These are phyloP conservation scores for Cardiocondyla obscurior DNA, from an alignment of 1,140 invertebrate genomes.

Conservation along the genomic window DNA sequence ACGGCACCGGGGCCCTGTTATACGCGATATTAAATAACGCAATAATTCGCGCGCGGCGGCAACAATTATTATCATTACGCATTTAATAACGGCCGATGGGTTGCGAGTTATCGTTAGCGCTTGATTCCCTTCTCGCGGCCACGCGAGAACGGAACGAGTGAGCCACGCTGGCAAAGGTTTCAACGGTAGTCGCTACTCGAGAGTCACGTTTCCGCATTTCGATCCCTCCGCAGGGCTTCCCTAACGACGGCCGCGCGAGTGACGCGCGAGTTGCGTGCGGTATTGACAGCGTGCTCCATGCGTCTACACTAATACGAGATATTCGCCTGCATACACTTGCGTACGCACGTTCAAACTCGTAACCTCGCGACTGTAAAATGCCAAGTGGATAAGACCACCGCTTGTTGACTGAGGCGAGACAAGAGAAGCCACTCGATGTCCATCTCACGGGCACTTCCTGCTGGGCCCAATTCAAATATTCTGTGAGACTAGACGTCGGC, in stretches of 20 bases:
- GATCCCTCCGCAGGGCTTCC: background rate
- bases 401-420: conserved; percentile 70
- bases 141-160: background rate
- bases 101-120: background rate
- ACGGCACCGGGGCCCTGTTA: background rate
- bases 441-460: conserved; percentile 60
- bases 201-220: conserved; percentile 28
- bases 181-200: background rate
- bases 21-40: conserved; percentile 31
- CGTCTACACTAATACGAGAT: background rate
- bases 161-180: background rate
- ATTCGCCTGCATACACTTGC: conserved; percentile 65
- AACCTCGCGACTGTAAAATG: conserved; percentile 67
- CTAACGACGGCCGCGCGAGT: background rate
- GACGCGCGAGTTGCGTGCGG: background rate
- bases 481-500: background rate
- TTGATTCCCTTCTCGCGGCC: background rate
- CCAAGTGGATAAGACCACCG: conserved; percentile 6
- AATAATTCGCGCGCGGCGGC: background rate
- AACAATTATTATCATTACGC: conserved; percentile 32
- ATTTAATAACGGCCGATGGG: background rate
- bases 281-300: background rate
- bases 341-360: conserved; percentile 49
- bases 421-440: conserved; percentile 67
- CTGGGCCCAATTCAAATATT: conserved; percentile 59